Evolutionary conservation across 2,797 vertebrate species (phyloP).

Genomic region (Tauraco hartlaubi): DNA sequence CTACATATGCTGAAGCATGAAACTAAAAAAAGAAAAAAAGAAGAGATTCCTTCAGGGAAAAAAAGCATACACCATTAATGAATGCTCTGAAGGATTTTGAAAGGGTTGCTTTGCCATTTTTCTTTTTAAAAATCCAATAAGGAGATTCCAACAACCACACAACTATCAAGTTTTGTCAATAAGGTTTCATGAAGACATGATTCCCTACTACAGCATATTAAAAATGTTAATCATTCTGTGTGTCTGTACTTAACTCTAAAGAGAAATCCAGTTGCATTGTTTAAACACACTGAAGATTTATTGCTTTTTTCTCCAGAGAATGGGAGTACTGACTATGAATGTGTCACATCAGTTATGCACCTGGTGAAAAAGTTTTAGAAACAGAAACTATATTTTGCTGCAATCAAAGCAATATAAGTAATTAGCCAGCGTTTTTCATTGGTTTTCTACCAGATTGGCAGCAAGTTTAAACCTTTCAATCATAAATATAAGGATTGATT

Average conservation of each 20-base stretch:
- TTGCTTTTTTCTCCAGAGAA: neutral
- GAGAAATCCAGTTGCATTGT: conserved; percentile 15
- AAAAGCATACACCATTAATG: neutral
- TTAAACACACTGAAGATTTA: neutral
- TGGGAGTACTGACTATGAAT: neutral
- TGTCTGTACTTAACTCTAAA: conserved; percentile 28
- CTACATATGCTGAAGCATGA: neutral
- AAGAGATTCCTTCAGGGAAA: neutral
- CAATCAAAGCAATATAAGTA: neutral
- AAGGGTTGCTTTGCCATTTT: neutral
- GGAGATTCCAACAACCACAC: neutral
- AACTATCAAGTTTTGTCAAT: neutral
- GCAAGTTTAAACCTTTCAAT: neutral
- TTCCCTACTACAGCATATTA: neutral
- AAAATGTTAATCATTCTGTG: neutral
- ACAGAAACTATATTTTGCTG: neutral
- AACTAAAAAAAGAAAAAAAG: neutral
- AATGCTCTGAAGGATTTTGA: neutral
- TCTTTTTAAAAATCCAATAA: neutral
- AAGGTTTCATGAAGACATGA: neutral
- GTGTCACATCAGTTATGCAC: neutral
- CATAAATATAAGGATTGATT: neutral
- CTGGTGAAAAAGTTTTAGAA: neutral
- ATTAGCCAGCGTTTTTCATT: neutral
- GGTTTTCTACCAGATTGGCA: neutral